A percentile compares a stretch with the other conserved stretches of the same genome.
phyloP scores from a whole-genome alignment of 2,113 vertebrate genomes.

The Coryphaenoides rupestris region DNA sequence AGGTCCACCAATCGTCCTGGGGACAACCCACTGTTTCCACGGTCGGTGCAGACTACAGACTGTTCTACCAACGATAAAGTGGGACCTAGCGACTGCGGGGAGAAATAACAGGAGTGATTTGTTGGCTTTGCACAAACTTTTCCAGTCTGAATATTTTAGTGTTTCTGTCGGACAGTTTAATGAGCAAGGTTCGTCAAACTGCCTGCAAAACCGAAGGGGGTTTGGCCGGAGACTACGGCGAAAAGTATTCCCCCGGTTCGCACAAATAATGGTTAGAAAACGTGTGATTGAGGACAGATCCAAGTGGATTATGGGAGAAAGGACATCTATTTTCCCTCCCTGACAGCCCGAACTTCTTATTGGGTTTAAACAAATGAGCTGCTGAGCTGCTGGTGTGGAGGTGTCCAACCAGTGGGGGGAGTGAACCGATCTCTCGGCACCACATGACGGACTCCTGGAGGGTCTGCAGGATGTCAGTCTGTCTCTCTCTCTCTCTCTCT shows the following conservation, averaged over 20 bases:
- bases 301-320: slow-evolving; percentile 7
- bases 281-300: background rate
- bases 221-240: background rate
- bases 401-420: slow-evolving; percentile 5
- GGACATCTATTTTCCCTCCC: background rate
- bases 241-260: background rate
- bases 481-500: background rate
- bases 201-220: background rate
- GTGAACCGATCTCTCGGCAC: background rate
- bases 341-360: slow-evolving; percentile 10
- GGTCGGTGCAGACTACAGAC: too few relatives aligned
- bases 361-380: slow-evolving; percentile 29
- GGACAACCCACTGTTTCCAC: too few relatives aligned
- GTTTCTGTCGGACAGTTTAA: too few relatives aligned
- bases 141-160: too few relatives aligned
- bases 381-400: slow-evolving; percentile 7
- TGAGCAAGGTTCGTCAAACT: background rate
- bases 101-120: too few relatives aligned
- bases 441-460: slow-evolving; percentile 27
- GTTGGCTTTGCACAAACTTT: too few relatives aligned
- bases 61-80: too few relatives aligned
- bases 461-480: background rate
- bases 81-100: too few relatives aligned
- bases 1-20: too few relatives aligned
- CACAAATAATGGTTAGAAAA: too few relatives aligned